These are phyloP conservation scores for Troilus luridus DNA, from an alignment of 2,888 invertebrate species.

Conservation along the genomic window DNA sequence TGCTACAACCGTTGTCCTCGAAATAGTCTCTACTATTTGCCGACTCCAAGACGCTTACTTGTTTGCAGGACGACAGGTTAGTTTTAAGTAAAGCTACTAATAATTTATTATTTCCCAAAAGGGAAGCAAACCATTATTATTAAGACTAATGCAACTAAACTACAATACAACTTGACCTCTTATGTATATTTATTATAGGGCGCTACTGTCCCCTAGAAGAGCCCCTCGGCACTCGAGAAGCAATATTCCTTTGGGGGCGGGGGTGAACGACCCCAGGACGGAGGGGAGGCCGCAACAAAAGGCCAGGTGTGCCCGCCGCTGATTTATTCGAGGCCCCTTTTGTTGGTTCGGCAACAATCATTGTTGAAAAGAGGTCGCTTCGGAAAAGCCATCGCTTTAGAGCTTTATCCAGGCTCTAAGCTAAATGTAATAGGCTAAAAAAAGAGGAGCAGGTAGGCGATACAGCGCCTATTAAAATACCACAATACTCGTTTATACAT, in stretches of 20 bases:
- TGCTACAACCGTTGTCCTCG: too few species aligned
- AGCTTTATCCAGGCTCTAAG: not conserved
- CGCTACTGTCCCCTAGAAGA: not conserved
- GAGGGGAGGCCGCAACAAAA: not conserved
- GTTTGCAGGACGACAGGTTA: too few species aligned
- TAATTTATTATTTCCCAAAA: too few species aligned
- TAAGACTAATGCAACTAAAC: not conserved
- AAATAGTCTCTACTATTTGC: too few species aligned
- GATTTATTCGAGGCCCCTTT: slow-evolving; percentile 1
- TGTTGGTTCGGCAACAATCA: not conserved
- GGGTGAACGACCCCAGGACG: not conserved
- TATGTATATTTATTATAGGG: not conserved
- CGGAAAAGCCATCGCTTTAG: not conserved
- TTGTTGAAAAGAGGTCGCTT: not conserved
- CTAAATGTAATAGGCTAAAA: too few species aligned
- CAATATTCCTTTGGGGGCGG: not conserved
- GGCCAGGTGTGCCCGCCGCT: not conserved
- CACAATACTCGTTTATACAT: too few species aligned
- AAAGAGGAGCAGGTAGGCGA: too few species aligned
- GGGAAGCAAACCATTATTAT: too few species aligned
- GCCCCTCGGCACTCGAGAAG: not conserved
- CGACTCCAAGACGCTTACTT: too few species aligned
- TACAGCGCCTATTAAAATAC: too few species aligned
- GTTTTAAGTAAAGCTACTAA: too few species aligned
- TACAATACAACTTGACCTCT: not conserved